These are phyloP conservation scores for Myopa testacea DNA, from an alignment of 2,888 invertebrate genomes.

Conservation along the genomic window DNA sequence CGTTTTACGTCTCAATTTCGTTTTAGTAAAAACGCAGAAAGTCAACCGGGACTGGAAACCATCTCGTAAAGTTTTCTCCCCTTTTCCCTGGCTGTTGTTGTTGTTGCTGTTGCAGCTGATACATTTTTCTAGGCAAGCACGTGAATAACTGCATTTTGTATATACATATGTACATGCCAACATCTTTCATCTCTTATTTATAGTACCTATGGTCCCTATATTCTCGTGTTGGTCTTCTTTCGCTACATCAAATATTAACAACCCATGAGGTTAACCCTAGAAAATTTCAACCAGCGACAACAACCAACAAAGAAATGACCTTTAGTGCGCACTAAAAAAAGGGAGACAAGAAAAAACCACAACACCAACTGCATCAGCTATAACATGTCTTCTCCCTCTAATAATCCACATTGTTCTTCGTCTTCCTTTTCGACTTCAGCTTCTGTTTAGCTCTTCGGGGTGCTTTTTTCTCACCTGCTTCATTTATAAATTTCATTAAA, in stretches of 20 bases:
- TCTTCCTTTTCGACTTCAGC: not conserved
- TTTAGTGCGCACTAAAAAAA: constrained; percentile 16
- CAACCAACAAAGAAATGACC: constrained; percentile 8
- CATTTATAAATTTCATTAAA: constrained; percentile 21
- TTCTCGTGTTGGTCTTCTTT: constrained; percentile 7
- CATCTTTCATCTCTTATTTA: not conserved
- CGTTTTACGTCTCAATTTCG: not conserved
- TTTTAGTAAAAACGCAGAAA: not conserved
- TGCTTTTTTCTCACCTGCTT: not conserved
- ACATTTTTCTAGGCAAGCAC: not conserved
- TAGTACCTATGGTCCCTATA: too few species aligned
- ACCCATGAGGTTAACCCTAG: constrained; percentile 28
- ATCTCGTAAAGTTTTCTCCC: not conserved
- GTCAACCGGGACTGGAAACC: not conserved
- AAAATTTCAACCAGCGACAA: constrained; percentile 33
- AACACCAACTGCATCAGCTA: too few species aligned
- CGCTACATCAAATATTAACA: constrained; percentile 38
- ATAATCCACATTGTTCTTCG: not conserved
- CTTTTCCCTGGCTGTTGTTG: not conserved
- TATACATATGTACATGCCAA: not conserved
- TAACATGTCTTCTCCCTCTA: not conserved
- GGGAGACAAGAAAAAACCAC: not conserved
- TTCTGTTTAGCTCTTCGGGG: constrained; percentile 4
- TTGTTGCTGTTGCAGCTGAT: constrained; percentile 6
- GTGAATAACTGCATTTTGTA: not conserved